Evolutionary conservation across 2,797 vertebrate species (phyloP).

Genomic region (Lycodopsis pacificus): DNA sequence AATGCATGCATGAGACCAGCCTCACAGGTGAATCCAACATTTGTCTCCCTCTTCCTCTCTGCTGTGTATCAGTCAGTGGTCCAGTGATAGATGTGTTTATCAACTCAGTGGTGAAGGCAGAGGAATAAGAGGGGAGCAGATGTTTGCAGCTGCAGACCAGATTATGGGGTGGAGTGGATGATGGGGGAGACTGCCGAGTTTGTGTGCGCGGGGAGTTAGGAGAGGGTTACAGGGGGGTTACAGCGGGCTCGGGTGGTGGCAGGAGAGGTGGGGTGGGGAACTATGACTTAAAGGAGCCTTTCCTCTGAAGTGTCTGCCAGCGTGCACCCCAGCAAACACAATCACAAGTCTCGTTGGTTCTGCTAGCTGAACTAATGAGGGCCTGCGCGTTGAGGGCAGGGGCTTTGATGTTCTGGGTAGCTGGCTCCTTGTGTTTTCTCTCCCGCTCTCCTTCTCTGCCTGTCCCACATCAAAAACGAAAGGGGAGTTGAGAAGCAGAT

Average conservation of each 20-base stretch:
- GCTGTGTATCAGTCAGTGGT: constrained; percentile 78
- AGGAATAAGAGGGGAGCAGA: constrained; percentile 79
- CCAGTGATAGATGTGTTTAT: constrained; percentile 85
- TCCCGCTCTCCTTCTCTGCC: constrained; percentile 82
- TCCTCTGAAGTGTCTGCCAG: constrained; percentile 89
- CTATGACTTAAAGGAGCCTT: constrained; percentile 87
- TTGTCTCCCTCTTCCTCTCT: constrained; percentile 66
- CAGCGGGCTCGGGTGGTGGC: constrained; percentile 77
- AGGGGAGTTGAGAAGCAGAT: constrained; percentile 88
- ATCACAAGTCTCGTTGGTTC: constrained; percentile 87
- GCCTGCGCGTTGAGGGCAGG: constrained; percentile 83
- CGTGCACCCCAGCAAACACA: constrained; percentile 87
- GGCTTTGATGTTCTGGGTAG: constrained; percentile 89
- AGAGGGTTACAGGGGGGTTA: constrained; percentile 82
- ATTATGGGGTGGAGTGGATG: constrained; percentile 86
- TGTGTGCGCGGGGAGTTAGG: constrained; percentile 61
- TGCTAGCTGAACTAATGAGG: constrained; percentile 89
- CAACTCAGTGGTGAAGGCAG: constrained; percentile 80
- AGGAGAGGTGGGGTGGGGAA: constrained; percentile 78
- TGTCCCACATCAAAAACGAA: constrained; percentile 88
- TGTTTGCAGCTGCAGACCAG: constrained; percentile 89
- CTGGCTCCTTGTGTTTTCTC: constrained; percentile 87
- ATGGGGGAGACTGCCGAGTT: constrained; percentile 69
- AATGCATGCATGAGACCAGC: constrained; percentile 13
- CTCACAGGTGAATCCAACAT: constrained; percentile 63